Conservation (phyloP, 2,113 vertebrate species). For the Corythornis vintsioides region DNA sequence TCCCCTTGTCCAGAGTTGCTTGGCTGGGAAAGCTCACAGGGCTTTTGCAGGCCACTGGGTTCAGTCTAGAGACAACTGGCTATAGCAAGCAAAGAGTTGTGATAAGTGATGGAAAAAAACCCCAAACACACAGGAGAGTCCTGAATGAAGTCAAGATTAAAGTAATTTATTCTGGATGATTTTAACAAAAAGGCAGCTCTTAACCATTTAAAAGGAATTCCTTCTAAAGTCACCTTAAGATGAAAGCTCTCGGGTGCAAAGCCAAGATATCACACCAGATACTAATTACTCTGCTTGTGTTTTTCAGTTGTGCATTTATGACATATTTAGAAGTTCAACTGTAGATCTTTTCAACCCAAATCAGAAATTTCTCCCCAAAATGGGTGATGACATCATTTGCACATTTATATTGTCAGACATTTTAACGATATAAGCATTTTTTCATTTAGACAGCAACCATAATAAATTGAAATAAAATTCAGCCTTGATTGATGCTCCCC, state of each 20-base stretch:
- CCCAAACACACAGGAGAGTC: neutral
- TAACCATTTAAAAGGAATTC: conserved; percentile 67
- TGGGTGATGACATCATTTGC: conserved; percentile 79
- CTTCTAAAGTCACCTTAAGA: conserved; percentile 68
- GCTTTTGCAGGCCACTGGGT: conserved; percentile 5
- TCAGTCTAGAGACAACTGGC: conserved; percentile 39
- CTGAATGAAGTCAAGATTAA: conserved; percentile 74
- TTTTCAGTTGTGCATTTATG: conserved; percentile 68
- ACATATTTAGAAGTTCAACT: conserved; percentile 73
- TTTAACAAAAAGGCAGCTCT: conserved; percentile 63
- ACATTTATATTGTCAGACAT: conserved; percentile 77
- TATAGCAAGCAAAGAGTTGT: conserved; percentile 25
- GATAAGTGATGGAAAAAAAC: conserved; percentile 50
- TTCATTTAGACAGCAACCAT: conserved; percentile 82
- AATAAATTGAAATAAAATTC: conserved; percentile 86
- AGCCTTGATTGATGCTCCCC: conserved; percentile 77
- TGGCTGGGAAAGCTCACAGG: neutral
- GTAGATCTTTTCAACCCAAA: conserved; percentile 74
- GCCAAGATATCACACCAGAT: conserved; percentile 16
- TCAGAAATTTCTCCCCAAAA: conserved; percentile 64
- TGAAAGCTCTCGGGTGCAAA: conserved; percentile 68
- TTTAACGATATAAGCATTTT: conserved; percentile 83
- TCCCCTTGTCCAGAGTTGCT: neutral
- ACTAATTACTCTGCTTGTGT: conserved; percentile 41
- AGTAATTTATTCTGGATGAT: conserved; percentile 74